These are phyloP conservation scores for Eulacestoma nigropectus DNA, from an alignment of 2,113 vertebrate species.

Conservation along the genomic window DNA sequence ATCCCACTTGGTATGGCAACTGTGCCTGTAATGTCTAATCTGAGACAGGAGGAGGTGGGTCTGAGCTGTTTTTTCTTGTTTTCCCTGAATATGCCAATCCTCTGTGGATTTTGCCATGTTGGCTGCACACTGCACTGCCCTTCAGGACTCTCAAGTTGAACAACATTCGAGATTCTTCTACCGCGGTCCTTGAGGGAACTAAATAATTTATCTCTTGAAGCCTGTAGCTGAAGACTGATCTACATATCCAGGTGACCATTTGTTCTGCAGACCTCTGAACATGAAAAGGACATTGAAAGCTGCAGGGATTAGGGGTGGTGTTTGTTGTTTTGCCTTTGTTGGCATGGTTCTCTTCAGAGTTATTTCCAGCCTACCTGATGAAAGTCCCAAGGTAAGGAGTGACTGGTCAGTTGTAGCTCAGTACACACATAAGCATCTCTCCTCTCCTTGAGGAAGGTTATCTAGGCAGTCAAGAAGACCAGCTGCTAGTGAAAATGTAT, in stretches of 20 bases:
- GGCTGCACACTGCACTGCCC: background rate
- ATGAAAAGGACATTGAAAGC: background rate
- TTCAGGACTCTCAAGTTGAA: background rate
- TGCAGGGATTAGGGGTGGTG: background rate
- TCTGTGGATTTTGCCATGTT: background rate
- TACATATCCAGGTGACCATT: background rate
- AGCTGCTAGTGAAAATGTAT: background rate
- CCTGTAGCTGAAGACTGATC: background rate
- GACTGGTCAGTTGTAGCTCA: background rate
- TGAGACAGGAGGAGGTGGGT: background rate
- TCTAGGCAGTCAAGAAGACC: background rate
- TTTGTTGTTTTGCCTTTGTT: background rate
- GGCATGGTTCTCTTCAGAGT: background rate
- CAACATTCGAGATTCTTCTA: accelerated
- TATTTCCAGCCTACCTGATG: background rate
- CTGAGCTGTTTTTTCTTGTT: background rate
- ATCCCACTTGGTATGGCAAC: background rate
- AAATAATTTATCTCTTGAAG: background rate
- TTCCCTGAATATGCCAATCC: background rate
- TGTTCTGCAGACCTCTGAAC: background rate
- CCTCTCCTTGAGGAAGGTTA: background rate
- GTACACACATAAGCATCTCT: background rate
- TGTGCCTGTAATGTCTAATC: background rate
- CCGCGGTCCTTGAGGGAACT: background rate
- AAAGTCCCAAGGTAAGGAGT: background rate